Evolutionary conservation across 2,797 vertebrate species (phyloP).

Genomic region (Pseudochirops cupreus): DNA sequence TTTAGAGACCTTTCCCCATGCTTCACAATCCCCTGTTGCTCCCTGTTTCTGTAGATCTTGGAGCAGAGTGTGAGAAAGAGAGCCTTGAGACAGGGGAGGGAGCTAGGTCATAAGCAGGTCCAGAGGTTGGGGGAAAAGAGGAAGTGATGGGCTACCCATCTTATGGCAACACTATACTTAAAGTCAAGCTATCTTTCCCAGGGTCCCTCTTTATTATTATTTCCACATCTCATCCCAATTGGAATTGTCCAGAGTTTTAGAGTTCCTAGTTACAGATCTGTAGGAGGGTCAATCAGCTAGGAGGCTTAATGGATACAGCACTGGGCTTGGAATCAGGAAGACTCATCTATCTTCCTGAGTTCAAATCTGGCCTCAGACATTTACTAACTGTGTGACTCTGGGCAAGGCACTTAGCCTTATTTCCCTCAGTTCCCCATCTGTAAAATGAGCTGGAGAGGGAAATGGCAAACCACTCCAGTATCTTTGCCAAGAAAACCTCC

Average conservation of each 20-base stretch:
- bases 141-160: not conserved
- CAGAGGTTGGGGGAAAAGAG: not conserved
- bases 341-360: not conserved
- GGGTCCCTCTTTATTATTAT: not conserved
- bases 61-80: not conserved
- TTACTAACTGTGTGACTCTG: not conserved
- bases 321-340: not conserved
- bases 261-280: not conserved
- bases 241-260: not conserved
- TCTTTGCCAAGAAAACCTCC: not conserved
- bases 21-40: not conserved
- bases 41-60: not conserved
- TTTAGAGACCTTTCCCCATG: not conserved
- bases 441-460: not conserved
- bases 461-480: not conserved
- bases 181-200: not conserved
- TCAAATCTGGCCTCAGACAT: not conserved
- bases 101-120: not conserved
- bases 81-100: not conserved
- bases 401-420: not conserved
- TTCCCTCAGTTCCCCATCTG: not conserved
- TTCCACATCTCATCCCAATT: not conserved
- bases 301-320: not conserved
- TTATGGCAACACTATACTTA: not conserved
- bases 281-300: not conserved